phyloP scores from a whole-genome alignment of 1,140 invertebrate species.

The Choristoneura fumiferana region DNA sequence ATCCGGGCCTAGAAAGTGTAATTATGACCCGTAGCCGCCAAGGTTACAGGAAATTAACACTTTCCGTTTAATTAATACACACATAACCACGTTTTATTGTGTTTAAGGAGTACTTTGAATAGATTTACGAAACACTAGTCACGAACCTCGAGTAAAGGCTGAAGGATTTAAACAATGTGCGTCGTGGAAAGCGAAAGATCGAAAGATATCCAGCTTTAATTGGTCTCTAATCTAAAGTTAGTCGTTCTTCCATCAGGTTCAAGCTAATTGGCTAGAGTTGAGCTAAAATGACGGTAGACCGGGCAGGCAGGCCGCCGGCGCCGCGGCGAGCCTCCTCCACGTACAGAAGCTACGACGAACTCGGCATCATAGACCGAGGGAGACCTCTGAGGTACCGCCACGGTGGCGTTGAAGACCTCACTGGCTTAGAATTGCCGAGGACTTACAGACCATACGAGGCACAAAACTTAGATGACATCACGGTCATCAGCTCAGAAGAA shows the following conservation, averaged over 20 bases:
- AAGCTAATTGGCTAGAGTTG: constrained; percentile 38
- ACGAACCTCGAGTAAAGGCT: constrained; percentile 1
- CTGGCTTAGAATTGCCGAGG: constrained; percentile 49
- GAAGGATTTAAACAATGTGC: not conserved
- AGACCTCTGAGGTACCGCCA: constrained; percentile 57
- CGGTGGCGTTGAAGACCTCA: constrained; percentile 63
- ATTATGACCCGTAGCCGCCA: not conserved
- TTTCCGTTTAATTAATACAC: constrained; percentile 17
- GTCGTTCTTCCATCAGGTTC: constrained; percentile 61
- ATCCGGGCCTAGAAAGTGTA: no score
- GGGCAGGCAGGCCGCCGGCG: constrained; percentile 60
- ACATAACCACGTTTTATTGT: constrained; percentile 14
- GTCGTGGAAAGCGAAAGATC: constrained; percentile 53
- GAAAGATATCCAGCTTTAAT: constrained; percentile 33
- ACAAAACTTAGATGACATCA: constrained; percentile 67
- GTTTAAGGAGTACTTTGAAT: constrained; percentile 6
- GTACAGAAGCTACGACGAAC: constrained; percentile 78
- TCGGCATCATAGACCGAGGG: constrained; percentile 56
- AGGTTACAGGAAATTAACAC: constrained; percentile 12
- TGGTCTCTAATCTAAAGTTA: constrained; percentile 25
- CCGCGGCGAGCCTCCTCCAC: constrained; percentile 71
- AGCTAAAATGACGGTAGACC: constrained; percentile 66
- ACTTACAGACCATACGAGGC: constrained; percentile 44
- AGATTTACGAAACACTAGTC: not conserved
- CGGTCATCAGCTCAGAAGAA: constrained; percentile 75